Evolutionary conservation across 2,888 invertebrate genomes (phyloP).

Genomic region (Brachynemurus nebulosus): DNA sequence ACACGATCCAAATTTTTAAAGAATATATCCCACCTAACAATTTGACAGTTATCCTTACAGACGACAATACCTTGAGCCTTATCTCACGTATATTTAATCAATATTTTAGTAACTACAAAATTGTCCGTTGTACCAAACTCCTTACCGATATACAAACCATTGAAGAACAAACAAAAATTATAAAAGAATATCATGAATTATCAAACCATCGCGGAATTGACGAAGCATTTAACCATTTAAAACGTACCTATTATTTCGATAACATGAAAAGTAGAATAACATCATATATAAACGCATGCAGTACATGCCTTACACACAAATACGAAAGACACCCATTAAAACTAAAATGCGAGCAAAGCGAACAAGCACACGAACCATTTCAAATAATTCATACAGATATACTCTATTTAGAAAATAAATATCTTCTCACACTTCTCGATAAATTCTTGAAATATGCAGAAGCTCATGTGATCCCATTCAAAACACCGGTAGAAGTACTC

Average conservation of each 20-base stretch:
- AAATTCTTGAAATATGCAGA: neutral
- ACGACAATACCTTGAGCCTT: neutral
- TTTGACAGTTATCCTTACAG: neutral
- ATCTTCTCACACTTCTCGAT: neutral
- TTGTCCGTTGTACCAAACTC: neutral
- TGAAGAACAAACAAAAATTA: neutral
- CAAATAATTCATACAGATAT: neutral
- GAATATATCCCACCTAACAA: neutral
- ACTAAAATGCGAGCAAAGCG: neutral
- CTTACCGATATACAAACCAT: neutral
- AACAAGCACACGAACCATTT: neutral
- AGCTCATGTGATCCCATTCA: neutral
- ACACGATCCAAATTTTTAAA: neutral
- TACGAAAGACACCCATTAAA: constrained; percentile 9
- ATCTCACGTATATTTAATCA: neutral
- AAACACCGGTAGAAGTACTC: neutral
- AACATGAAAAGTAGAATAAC: neutral
- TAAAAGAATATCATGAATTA: neutral
- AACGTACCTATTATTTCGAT: neutral
- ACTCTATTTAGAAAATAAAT: neutral
- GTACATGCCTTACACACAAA: neutral
- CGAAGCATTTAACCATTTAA: neutral
- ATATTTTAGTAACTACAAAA: neutral
- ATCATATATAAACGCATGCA: neutral
- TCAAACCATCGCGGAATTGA: neutral